Conservation (phyloP, 1,140 invertebrate species). For the Papilio polyxenes region DNA sequence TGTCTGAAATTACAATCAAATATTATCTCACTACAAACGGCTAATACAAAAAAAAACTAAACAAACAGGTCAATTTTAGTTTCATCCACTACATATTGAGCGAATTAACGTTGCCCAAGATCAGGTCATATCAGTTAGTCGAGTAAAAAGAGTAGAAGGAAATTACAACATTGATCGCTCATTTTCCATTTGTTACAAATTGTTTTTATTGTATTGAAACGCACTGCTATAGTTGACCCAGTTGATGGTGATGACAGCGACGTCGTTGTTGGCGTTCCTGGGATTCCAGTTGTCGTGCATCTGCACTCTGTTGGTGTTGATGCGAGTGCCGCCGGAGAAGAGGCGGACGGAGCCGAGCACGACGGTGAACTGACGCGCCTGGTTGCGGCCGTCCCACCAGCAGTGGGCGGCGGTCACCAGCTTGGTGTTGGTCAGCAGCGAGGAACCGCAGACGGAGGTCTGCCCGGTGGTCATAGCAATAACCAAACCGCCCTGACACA, state of each 20-base stretch:
- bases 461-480: not conserved
- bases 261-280: not conserved
- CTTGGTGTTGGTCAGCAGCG: not conserved
- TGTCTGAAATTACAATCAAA: not conserved
- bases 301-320: conserved; percentile 17
- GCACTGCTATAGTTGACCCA: not conserved
- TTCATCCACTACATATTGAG: no score
- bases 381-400: no score
- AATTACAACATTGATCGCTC: no score
- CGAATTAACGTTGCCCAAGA: no score
- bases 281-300: conserved; percentile 22
- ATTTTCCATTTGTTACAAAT: no score
- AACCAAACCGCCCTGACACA: conserved; percentile 9
- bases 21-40: not conserved
- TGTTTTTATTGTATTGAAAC: not conserved
- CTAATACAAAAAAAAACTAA: not conserved
- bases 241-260: not conserved
- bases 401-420: conserved; percentile 14
- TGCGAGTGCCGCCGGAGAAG: not conserved
- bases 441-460: conserved; percentile 19
- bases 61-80: no score
- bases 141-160: no score
- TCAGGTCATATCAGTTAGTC: no score
- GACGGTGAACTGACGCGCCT: no score
- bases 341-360: no score